Evolutionary conservation across 23 tunicate species (phyloP), one percentile per base, ranked within the genome.

Genomic region (Diplosoma virens): DNA sequence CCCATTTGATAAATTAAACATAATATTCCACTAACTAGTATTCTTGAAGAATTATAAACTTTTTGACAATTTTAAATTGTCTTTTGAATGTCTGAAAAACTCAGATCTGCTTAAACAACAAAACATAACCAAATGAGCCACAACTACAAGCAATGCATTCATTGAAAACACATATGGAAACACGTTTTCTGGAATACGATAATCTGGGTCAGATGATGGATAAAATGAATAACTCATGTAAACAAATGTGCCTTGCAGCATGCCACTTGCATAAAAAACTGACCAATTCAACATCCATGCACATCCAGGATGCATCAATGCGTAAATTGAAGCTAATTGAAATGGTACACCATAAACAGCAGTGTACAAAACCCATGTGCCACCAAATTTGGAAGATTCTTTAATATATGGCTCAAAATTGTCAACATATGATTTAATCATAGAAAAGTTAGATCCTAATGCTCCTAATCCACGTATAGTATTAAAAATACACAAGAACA

Each of bases 401-500:
- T 52, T 26, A 1, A 89, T 69, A 41, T 82, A 78, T 0, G 96
- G 96, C 65, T 89, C 96, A 71, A 71, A 77, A 2, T 77, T 56
- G 24, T 32, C 53, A 29, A 83, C 83, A 53, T 89, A 89, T 0
- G 65, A 64, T 24, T 66, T 45, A n/a, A 82, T 53, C 0, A 89
- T n/a, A 14, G 87, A 81, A 22, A 78, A 16, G 18, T 59, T 52
- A 0, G 88, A 82, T 6, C 83, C 88, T 14, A 89, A 58, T 1
- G 84, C 88, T 20, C 84, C 96, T 18, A 89, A 67, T 1, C 83
- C 96, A 3, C 88, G 81, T 7, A 89, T 34, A 1, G 64, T 52
- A 3, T 48, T 65, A 59, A 89, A 68, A 23, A 71, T 33, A 4
- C 71, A 25, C 25, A 77, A 63, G 9, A 58, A 2, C 3, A 89